Conservation (phyloP, 1,140 invertebrate genomes). For the Microplitis demolitor region DNA sequence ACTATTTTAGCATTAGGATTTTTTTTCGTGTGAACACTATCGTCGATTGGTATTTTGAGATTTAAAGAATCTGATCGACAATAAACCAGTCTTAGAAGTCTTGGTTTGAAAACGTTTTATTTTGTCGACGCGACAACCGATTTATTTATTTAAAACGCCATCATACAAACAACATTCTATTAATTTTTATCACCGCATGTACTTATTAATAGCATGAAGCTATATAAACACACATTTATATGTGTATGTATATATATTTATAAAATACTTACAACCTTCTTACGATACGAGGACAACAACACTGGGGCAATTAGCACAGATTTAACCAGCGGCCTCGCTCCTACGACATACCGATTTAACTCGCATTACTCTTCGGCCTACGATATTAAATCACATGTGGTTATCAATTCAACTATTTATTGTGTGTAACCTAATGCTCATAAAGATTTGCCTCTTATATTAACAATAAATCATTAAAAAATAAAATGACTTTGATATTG, state of each 20-base stretch:
- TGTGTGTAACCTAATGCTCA: slow-evolving; percentile 12
- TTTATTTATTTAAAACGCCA: neutral
- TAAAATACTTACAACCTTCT: slow-evolving; percentile 8
- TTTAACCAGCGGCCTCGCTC: slow-evolving; percentile 40
- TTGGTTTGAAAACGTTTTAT: slow-evolving; percentile 7
- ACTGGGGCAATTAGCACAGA: slow-evolving; percentile 47
- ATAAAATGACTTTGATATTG: too few relatives aligned
- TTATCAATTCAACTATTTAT: slow-evolving; percentile 15
- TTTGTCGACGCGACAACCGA: neutral
- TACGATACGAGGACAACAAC: slow-evolving; percentile 28
- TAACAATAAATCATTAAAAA: too few relatives aligned
- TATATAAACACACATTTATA: neutral
- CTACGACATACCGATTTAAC: slow-evolving; percentile 35
- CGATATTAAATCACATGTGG: slow-evolving; percentile 6
- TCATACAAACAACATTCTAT: neutral
- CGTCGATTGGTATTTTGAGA: slow-evolving; percentile 15
- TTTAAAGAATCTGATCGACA: slow-evolving; percentile 2
- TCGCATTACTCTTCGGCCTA: slow-evolving; percentile 20
- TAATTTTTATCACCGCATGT: neutral
- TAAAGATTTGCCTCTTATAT: neutral
- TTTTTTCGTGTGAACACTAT: too few relatives aligned
- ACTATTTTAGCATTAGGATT: too few relatives aligned
- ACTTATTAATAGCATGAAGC: neutral
- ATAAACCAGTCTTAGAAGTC: slow-evolving; percentile 1
- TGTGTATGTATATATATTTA: neutral